phyloP scores from a whole-genome alignment of 2,888 invertebrate genomes.

The Heliconius aoede region DNA sequence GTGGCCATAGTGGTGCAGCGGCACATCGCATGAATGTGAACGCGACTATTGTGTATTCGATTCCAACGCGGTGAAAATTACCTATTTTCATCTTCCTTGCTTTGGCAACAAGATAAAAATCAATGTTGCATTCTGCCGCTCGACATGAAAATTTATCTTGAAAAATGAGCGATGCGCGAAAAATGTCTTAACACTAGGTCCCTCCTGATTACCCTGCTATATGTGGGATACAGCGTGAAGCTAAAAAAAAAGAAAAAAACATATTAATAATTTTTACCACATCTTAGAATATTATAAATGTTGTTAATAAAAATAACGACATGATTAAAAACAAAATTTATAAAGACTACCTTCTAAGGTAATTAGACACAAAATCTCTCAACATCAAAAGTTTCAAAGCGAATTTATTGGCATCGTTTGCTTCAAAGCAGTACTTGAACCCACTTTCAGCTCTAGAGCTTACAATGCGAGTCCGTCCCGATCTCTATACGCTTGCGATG shows the following conservation, averaged over 20 bases:
- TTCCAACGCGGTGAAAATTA: no score
- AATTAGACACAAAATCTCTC: conserved; percentile 18
- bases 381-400: conserved; percentile 22
- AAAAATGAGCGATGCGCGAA: no score
- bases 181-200: not conserved
- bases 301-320: not conserved
- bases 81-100: no score
- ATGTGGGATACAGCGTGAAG: not conserved
- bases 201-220: no score
- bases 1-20: no score
- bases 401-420: conserved; percentile 30
- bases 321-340: not conserved
- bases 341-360: not conserved
- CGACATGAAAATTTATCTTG: no score
- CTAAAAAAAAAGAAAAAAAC: not conserved
- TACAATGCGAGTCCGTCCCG: conserved; percentile 27
- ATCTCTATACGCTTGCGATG: conserved; percentile 32
- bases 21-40: no score
- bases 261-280: no score
- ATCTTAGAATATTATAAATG: no score
- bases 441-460: conserved; percentile 35
- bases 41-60: no score
- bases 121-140: no score
- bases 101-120: no score
- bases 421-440: conserved; percentile 38